phyloP scores from a whole-genome alignment of 2,797 vertebrate species.

The Tolypeutes matacus region DNA sequence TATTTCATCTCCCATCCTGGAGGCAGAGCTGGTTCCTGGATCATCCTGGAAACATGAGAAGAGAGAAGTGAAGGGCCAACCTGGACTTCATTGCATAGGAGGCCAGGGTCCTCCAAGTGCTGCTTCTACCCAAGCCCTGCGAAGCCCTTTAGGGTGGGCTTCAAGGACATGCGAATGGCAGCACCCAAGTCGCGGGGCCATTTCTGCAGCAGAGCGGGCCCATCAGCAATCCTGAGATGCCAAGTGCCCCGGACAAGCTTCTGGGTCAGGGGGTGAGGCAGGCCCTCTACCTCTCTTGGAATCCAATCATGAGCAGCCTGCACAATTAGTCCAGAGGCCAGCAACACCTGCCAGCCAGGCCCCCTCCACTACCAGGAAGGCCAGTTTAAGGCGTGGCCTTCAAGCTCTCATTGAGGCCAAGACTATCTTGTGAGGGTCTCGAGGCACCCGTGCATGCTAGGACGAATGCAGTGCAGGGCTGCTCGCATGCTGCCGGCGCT shows the following conservation, averaged over 20 bases:
- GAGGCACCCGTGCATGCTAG: fast-evolving
- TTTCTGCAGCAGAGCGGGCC: neutral
- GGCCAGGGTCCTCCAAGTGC: fast-evolving
- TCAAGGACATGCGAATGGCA: neutral
- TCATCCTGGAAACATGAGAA: conserved; percentile 92
- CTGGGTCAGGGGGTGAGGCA: neutral
- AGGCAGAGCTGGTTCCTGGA: conserved; percentile 97
- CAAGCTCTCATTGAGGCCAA: neutral
- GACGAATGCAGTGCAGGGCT: neutral
- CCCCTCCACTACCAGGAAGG: neutral
- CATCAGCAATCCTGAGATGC: neutral
- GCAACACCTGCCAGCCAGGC: neutral
- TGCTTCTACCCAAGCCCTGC: conserved; percentile 7
- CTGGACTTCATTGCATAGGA: neutral
- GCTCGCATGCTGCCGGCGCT: no score
- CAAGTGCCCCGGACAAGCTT: neutral
- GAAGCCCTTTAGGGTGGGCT: neutral
- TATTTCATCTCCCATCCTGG: conserved; percentile 99
- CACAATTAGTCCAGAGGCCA: no score
- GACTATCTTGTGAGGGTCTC: neutral
- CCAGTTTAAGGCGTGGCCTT: neutral
- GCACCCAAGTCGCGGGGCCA: neutral
- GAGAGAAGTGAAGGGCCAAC: neutral
- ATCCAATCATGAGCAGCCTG: neutral
- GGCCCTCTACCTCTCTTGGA: neutral